Base-by-base conservation (phyloP, 2,888 invertebrate species). In the Andrena flavipes region DNA sequence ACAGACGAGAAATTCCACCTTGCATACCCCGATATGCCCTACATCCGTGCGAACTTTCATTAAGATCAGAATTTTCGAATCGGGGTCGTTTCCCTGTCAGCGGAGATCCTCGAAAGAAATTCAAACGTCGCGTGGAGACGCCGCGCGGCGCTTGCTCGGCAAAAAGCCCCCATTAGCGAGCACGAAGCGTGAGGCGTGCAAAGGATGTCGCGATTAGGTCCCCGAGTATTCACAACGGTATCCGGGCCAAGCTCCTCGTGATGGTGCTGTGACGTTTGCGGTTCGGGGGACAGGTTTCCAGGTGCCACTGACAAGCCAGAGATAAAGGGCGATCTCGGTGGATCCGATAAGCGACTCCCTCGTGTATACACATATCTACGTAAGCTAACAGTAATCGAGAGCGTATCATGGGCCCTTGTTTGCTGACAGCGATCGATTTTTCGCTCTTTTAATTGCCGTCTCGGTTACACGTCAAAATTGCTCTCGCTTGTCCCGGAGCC, bases 311-410 rank as follows among this genome's bases (percentile, higher is more conserved):
- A 72, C 72, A 49, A 51, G 8, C 33, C 49, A 7, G 29, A 35
- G 65, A 72, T 65, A 65, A 76, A 69, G 75, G 48, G 33, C 10
- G 30, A 60, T 35, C 42, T 35, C 65, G 54, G 2, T 10, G 65
- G 10, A 20, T 30, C 10, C 30, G 59, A 67, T 67, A 67, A 16
- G 59, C 59, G 30, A 35, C 51, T 62, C 51, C 35, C 10, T 4
- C 16, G 20, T 48, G 16, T 29, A 42, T 60, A 49, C 13, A 16
- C 42, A 16, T 6, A 13, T 4, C 16, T 23, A 8, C 5, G 23
- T 10, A 23, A 30, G 35, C 29, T 7, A 29, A 29, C 30, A 20
- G 20, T 33, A 20, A 49, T 49, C 42, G 59, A 29, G 10, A 26
- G 26, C 26, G 59, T 35, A 59, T 29, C 29, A 8, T 16, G 8